phyloP scores from a whole-genome alignment of 1,140 invertebrate genomes.

The Marisa cornuarietis region DNA sequence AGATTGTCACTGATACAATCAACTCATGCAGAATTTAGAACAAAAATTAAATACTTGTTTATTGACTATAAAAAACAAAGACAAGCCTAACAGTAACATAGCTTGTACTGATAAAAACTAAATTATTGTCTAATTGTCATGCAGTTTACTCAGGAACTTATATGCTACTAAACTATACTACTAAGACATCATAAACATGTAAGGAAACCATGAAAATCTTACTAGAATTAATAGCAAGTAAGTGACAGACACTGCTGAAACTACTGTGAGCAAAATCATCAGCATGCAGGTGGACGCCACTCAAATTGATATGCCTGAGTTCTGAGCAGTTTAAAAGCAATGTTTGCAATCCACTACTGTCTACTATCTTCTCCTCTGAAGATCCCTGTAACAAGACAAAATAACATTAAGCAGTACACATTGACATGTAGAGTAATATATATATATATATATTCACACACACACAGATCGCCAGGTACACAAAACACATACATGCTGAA shows the following conservation, averaged over 20 bases:
- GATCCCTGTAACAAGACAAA: neutral
- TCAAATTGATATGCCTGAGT: conserved; percentile 39
- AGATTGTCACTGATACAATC: neutral
- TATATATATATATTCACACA: too few relatives aligned
- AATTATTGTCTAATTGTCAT: neutral
- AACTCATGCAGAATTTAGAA: neutral
- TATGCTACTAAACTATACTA: neutral
- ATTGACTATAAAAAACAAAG: neutral
- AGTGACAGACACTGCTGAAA: conserved; percentile 31
- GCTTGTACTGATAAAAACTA: neutral
- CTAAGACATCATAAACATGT: neutral
- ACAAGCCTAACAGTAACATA: neutral
- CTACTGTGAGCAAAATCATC: conserved; percentile 25
- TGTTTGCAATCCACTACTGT: conserved; percentile 37
- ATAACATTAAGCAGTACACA: neutral
- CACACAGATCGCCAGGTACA: too few relatives aligned
- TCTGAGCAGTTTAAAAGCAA: conserved; percentile 30
- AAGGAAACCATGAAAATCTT: neutral
- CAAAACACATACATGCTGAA: too few relatives aligned
- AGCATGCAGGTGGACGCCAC: conserved; percentile 41
- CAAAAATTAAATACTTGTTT: too few relatives aligned
- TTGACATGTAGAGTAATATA: too few relatives aligned
- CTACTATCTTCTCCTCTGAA: conserved; percentile 18
- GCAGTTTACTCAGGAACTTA: neutral
- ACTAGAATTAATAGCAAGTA: conserved; percentile 35